A percentile compares a stretch with the other conserved stretches of the same genome.
Conservation (phyloP, 2,113 vertebrate genomes). For the Cricetomys ansorgei region DNA sequence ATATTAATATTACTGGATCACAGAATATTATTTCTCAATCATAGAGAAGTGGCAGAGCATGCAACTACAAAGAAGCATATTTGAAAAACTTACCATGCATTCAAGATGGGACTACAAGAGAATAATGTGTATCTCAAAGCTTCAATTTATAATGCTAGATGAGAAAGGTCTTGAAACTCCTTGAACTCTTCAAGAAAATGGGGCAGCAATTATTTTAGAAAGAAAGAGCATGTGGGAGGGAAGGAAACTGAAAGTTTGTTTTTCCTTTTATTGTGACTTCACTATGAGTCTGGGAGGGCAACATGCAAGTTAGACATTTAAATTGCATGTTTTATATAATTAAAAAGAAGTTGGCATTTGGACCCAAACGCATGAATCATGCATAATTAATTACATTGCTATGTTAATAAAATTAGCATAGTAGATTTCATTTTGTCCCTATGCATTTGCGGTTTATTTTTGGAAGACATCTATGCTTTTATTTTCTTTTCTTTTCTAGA, state of each 20-base stretch:
- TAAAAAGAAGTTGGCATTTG: not conserved
- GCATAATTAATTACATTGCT: not conserved
- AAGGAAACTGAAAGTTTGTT: not conserved
- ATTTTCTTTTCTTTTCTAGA: not conserved
- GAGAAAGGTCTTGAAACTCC: not conserved
- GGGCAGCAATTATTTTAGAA: not conserved
- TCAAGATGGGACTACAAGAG: not conserved
- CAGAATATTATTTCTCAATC: not conserved
- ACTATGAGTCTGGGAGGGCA: not conserved
- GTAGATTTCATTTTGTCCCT: not conserved
- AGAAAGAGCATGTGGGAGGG: not conserved
- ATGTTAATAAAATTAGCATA: not conserved
- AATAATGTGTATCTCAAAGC: not conserved
- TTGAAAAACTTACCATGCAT: not conserved
- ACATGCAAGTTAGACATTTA: not conserved
- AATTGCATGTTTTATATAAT: not conserved
- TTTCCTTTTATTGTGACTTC: not conserved
- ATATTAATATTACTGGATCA: not conserved
- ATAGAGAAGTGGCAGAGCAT: not conserved
- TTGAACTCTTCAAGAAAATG: not conserved
- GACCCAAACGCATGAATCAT: not conserved
- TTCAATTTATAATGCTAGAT: not conserved
- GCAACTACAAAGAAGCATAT: not conserved
- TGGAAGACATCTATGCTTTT: not conserved
- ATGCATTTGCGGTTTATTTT: not conserved